A percentile compares a stretch with the other conserved stretches of the same genome.
phyloP scores from a whole-genome alignment of 2,113 vertebrate species.

The Reinhardtius hippoglossoides region DNA sequence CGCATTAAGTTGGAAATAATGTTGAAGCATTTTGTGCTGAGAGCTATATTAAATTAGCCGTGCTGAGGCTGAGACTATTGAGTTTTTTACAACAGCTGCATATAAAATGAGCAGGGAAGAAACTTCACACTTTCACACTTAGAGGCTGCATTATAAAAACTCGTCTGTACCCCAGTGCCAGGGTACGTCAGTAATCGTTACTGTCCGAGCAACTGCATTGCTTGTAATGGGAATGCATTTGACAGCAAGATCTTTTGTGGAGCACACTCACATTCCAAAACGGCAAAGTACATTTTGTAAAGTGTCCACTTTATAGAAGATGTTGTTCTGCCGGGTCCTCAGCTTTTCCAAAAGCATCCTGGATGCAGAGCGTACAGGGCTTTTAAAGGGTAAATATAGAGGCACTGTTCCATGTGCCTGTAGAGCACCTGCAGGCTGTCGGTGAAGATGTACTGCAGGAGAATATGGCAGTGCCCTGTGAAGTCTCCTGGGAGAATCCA shows the following conservation, averaged over 20 bases:
- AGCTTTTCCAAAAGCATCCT: slow-evolving; percentile 34
- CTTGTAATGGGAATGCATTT: slow-evolving; percentile 10
- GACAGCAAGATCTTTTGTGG: slow-evolving; percentile 1
- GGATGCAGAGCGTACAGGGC: slow-evolving; percentile 48
- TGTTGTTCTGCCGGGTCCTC: background rate
- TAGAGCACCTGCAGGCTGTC: slow-evolving; percentile 46
- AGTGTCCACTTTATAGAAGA: slow-evolving; percentile 37
- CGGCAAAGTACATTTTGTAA: slow-evolving; percentile 9
- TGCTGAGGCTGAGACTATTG: background rate
- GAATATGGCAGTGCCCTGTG: slow-evolving; percentile 47
- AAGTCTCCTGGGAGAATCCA: slow-evolving; percentile 47
- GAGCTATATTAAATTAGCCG: slow-evolving; percentile 33
- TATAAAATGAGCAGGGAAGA: background rate
- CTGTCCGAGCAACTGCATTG: background rate
- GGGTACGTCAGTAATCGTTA: slow-evolving; percentile 9
- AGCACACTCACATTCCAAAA: slow-evolving; percentile 7
- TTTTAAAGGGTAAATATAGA: slow-evolving; percentile 81
- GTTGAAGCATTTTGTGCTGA: slow-evolving; percentile 17
- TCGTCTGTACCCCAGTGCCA: background rate
- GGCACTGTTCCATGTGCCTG: slow-evolving; percentile 47
- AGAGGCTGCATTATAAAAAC: slow-evolving; percentile 4
- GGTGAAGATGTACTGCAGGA: slow-evolving; percentile 44
- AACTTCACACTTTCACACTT: slow-evolving; percentile 14
- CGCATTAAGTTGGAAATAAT: slow-evolving; percentile 17
- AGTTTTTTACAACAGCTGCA: slow-evolving; percentile 15